phyloP scores from a whole-genome alignment of 2,888 invertebrate genomes.

The Drosophila mimica region DNA sequence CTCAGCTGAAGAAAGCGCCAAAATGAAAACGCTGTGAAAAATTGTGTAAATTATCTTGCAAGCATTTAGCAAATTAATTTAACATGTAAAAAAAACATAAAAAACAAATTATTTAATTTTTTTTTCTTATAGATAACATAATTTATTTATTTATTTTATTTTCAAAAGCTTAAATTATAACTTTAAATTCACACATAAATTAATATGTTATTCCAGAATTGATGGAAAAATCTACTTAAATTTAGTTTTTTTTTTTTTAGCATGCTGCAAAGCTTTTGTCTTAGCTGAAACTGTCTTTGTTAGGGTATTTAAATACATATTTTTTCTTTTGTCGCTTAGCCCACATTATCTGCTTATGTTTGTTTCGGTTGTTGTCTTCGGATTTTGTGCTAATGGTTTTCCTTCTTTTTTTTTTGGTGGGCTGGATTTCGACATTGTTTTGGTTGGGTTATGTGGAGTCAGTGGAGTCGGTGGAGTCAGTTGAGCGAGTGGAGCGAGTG shows the following conservation, averaged over 20 bases:
- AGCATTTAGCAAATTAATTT: too few relatives aligned
- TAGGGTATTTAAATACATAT: slow-evolving; percentile 4
- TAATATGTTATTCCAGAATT: too few relatives aligned
- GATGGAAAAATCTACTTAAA: background rate
- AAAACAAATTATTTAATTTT: too few relatives aligned
- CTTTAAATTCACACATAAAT: too few relatives aligned
- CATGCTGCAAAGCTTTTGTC: background rate
- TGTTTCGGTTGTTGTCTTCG: slow-evolving; percentile 45
- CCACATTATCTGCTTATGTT: slow-evolving; percentile 25
- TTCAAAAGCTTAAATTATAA: too few relatives aligned
- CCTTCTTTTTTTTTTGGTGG: slow-evolving; percentile 14
- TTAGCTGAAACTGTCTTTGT: background rate
- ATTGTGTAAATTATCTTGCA: background rate
- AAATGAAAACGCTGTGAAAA: background rate
- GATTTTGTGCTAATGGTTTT: slow-evolving; percentile 34
- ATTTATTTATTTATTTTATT: too few relatives aligned
- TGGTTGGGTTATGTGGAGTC: slow-evolving; percentile 52
- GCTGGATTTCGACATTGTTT: slow-evolving; percentile 73
- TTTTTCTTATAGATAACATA: too few relatives aligned
- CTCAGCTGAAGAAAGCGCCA: background rate
- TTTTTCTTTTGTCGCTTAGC: background rate
- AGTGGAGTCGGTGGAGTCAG: slow-evolving; percentile 19
- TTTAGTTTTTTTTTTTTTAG: background rate
- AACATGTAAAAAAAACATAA: too few relatives aligned
- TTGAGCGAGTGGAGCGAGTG: slow-evolving; percentile 32